Evolutionary conservation across 2,113 vertebrate genomes (phyloP).

Genomic region (Pollimyrus isidori): DNA sequence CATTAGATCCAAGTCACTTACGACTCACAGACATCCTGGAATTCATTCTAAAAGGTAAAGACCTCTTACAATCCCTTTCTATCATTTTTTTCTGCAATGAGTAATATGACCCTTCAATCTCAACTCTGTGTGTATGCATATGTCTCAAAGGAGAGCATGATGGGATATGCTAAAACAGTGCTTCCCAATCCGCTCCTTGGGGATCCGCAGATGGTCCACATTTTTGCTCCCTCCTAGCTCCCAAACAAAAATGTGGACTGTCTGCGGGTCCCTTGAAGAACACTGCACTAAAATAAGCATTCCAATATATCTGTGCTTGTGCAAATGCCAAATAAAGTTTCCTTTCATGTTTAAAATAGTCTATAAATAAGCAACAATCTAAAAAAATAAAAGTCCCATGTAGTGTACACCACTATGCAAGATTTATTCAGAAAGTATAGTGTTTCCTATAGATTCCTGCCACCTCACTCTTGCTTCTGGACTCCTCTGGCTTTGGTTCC

Average conservation of each 20-base stretch:
- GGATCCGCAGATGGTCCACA: neutral
- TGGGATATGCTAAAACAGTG: neutral
- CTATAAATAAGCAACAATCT: neutral
- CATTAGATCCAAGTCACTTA: neutral
- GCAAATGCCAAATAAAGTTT: neutral
- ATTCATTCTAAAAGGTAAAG: neutral
- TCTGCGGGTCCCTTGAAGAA: neutral
- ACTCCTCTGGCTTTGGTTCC: neutral
- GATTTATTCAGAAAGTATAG: neutral
- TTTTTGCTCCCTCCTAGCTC: neutral
- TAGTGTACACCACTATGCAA: neutral
- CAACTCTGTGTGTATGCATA: neutral
- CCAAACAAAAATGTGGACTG: neutral
- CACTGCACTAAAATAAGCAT: neutral
- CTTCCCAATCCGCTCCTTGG: neutral
- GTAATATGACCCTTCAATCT: neutral
- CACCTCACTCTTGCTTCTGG: neutral
- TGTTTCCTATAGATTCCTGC: neutral
- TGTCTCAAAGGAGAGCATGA: neutral
- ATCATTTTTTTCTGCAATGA: neutral
- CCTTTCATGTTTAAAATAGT: neutral
- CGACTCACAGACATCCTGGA: neutral
- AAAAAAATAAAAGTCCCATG: neutral
- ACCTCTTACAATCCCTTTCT: neutral
- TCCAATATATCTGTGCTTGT: neutral